Percentiles rank a stretch among this genome's conserved stretches.
Conservation (phyloP, 2,113 vertebrate species). For the Ciconia stormi region DNA sequence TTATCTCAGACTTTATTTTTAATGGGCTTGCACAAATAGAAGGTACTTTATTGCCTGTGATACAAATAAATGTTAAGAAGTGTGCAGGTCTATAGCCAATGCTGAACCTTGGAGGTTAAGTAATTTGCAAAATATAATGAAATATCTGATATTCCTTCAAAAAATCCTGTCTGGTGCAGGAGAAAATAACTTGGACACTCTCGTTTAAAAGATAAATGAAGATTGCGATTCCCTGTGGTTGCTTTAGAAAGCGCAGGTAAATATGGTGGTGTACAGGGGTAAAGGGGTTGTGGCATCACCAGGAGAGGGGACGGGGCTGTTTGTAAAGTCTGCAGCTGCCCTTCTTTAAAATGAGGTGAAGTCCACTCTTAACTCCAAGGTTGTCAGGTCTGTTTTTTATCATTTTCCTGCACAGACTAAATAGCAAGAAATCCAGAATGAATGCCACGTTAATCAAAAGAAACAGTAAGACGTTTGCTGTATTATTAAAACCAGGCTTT, state of each 20-base stretch:
- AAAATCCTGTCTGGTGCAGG: neutral
- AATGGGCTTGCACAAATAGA: neutral
- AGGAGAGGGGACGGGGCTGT: neutral
- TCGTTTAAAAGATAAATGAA: neutral
- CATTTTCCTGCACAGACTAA: neutral
- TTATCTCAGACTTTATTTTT: slow-evolving; percentile 23
- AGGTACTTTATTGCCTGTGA: slow-evolving; percentile 9
- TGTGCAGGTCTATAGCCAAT: neutral
- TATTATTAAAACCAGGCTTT: slow-evolving; percentile 17
- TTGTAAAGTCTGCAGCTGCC: neutral
- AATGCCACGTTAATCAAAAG: neutral
- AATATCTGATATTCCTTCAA: neutral
- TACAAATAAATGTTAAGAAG: slow-evolving; percentile 29
- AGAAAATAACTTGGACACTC: neutral
- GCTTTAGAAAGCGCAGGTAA: neutral
- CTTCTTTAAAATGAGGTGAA: neutral
- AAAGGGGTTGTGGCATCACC: neutral
- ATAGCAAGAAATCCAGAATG: slow-evolving; percentile 8
- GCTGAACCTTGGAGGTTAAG: neutral
- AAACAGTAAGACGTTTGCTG: neutral
- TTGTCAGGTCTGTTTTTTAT: neutral
- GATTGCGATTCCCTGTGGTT: neutral
- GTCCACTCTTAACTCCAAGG: neutral
- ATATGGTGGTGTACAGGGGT: neutral
- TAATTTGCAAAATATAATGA: neutral